These are phyloP conservation scores for Mus spretus DNA, from an alignment of 2,797 vertebrate genomes.

Conservation along the genomic window DNA sequence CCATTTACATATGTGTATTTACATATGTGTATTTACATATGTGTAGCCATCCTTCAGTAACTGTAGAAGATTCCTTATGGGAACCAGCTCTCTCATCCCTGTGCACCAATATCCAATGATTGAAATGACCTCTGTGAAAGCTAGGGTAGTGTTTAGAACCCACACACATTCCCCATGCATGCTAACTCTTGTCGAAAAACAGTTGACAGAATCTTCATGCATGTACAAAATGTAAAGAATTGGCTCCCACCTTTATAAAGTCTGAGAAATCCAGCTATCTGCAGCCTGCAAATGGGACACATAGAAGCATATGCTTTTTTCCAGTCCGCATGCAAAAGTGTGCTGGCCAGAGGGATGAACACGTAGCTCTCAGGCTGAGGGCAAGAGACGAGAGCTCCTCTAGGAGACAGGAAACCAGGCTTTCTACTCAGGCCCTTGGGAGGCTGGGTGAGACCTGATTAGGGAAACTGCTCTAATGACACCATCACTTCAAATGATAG, in stretches of 20 bases:
- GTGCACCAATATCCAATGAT: not conserved
- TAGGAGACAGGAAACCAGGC: not conserved
- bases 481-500: not conserved
- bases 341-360: too few species aligned
- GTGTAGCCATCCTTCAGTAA: not conserved
- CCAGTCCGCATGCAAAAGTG: not conserved
- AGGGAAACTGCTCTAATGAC: not conserved
- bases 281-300: not conserved
- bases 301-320: not conserved
- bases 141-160: not conserved
- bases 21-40: not conserved
- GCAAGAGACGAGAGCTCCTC: not conserved
- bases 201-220: not conserved
- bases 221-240: not conserved
- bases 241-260: not conserved
- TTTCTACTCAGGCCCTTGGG: not conserved
- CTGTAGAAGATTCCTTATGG: not conserved
- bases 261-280: not conserved
- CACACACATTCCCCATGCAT: not conserved
- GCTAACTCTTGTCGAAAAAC: not conserved
- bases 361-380: not conserved
- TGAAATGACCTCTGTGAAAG: not conserved
- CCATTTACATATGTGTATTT: not conserved
- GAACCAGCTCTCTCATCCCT: not conserved
- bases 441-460: not conserved